Evolutionary conservation across 2,113 vertebrate genomes (phyloP), one percentile per base, ranked within the genome.

Genomic region (Poeciliopsis turrubarensis): DNA sequence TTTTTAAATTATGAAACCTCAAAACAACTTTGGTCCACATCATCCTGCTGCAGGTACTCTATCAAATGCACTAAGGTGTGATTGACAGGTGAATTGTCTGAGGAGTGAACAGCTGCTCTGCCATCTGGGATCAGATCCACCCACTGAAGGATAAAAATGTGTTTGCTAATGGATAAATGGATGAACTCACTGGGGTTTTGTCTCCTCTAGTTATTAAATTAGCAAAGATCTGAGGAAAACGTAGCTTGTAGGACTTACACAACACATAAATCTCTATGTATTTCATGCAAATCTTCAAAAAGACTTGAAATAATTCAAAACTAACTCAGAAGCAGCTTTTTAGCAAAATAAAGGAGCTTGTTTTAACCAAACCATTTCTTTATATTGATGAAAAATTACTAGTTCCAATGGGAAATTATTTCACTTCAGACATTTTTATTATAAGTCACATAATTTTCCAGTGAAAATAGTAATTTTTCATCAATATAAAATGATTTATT

Each of bases 111-210:
- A 34, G 7, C 63, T 14, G 60, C 39, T 22, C 39, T 72, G 76
- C 60, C 76, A 71, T 34, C 27, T 71, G 32, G 60, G 72, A 65
- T 31, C 5, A 60, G 73, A 30, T 32, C 60, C 6, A 6, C 19
- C 65, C 60, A 44, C 60, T 67, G n/a, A 51, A 57, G 44, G 39
- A 73, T 39, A 41, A 37, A 54, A 29, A 3, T n/a, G 34, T 30
- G 65, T 70, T 29, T 65, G 27, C n/a, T 65, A 65, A 65, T 65
- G 62, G 61, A 34, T 64, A n/a, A 63, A 32, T 26, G 29, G 60
- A 32, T 26, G 60, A 17, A 68, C 44, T 68, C 60, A 69, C 60
- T 68, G 17, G 22, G 65, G 3, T 34, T 26, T 51, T 67, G 29
- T 31, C 7, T 47, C 17, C 29, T 30, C 10, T 11, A 62, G 27